A percentile compares a stretch with the other conserved stretches of the same genome.
phyloP scores from a whole-genome alignment of 1,140 invertebrate species.

The Bombus soroeensis region DNA sequence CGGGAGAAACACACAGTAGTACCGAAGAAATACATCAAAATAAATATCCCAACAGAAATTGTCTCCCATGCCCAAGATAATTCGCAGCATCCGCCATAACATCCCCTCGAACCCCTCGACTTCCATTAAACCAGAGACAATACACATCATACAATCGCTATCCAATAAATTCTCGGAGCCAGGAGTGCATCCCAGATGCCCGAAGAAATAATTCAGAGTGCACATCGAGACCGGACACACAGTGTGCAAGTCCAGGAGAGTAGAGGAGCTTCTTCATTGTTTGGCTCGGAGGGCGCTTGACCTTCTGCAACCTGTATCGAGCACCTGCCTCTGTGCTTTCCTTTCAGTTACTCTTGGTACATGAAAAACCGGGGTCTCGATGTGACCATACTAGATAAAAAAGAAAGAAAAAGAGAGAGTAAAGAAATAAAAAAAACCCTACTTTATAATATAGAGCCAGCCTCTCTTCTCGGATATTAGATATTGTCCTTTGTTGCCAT shows the following conservation, averaged over 20 bases:
- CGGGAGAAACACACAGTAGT: not conserved
- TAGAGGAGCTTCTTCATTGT: constrained; percentile 80
- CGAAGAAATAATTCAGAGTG: constrained; percentile 47
- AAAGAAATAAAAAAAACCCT: constrained; percentile 47
- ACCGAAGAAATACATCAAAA: not conserved
- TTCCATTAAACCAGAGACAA: constrained; percentile 21
- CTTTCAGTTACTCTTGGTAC: constrained; percentile 25
- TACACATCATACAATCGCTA: not conserved
- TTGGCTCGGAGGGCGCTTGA: constrained; percentile 79
- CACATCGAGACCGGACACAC: constrained; percentile 39
- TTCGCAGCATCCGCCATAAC: not conserved
- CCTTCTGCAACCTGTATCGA: constrained; percentile 78
- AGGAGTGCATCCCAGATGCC: not conserved
- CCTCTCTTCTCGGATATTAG: constrained; percentile 56
- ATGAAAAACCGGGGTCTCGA: not conserved
- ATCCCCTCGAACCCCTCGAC: not conserved
- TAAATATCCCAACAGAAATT: not conserved
- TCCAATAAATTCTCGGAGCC: constrained; percentile 1
- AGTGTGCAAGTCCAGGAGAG: constrained; percentile 45
- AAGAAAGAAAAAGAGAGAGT: constrained; percentile 7
- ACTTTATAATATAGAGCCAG: constrained; percentile 62
- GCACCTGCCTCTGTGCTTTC: constrained; percentile 46
- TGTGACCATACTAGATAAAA: constrained; percentile 40
- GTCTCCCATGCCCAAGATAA: not conserved
- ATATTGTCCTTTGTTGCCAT: constrained; percentile 56